Conservation (phyloP, 2,888 invertebrate genomes). For the Leucophora obtusa region DNA sequence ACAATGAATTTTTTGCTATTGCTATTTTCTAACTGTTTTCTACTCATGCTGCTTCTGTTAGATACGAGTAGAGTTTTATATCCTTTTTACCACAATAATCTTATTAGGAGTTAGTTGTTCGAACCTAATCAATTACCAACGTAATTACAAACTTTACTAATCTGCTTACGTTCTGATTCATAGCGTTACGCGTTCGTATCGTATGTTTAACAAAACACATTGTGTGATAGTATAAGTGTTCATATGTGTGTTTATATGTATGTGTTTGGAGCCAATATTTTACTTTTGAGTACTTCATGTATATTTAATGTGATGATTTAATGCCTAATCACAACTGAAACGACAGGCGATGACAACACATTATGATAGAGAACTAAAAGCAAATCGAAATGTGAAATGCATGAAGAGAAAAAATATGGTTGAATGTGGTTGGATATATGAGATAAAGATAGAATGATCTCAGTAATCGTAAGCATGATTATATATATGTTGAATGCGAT, state of each 20-base stretch:
- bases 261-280: slow-evolving; percentile 27
- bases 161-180: slow-evolving; percentile 73
- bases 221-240: not conserved
- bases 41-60: slow-evolving; percentile 21
- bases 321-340: slow-evolving; percentile 28
- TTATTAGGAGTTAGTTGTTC: slow-evolving; percentile 79
- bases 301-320: slow-evolving; percentile 53
- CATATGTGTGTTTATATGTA: not conserved
- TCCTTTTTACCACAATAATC: slow-evolving; percentile 77
- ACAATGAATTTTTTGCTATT: not conserved
- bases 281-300: slow-evolving; percentile 48
- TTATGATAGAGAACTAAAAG: not conserved
- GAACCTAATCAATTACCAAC: slow-evolving; percentile 79
- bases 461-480: no score
- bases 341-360: not conserved
- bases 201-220: slow-evolving; percentile 33
- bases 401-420: no score
- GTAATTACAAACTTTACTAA: slow-evolving; percentile 79
- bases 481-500: no score
- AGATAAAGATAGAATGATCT: no score
- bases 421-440: no score
- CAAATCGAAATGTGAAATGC: no score
- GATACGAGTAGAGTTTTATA: slow-evolving; percentile 53
- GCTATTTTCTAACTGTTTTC: not conserved
- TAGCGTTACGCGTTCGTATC: slow-evolving; percentile 45